Evolutionary conservation across 2,113 vertebrate species (phyloP), one percentile per base, ranked within the genome.

Genomic region (Aleadryas rufinucha): DNA sequence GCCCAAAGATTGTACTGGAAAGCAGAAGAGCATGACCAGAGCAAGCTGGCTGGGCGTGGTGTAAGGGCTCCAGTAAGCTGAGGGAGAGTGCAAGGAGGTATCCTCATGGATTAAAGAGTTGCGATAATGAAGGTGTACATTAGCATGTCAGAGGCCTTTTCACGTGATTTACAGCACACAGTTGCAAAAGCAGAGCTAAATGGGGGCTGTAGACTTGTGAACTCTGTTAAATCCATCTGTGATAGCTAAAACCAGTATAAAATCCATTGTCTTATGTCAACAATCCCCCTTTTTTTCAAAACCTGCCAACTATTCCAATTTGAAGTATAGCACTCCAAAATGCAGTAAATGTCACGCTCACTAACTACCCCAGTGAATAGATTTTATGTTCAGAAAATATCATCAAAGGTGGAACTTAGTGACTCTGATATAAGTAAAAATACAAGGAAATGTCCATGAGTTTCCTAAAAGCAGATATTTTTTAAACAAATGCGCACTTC

Each of bases 31-130:
- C 3, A 11, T 0, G 1, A 78, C 23, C 39, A 74, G 65, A 75
- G 8, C 0, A 0, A 63, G 49, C 16, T 31, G 50, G 6, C 37
- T 28, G 33, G 11, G 21, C 20, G 13, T 0, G 3, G 44, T 37
- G 9, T 27, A 28, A 4, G 28, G 44, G 23, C 47, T 64, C 13
- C 49, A 18, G 26, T 2, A 19, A 65, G 4, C 33, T 22, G 26
- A 53, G 20, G 28, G 26, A 53, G 13, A 63, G 15, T 13, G 24
- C 24, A 28, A 44, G 39, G 57, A 90, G 21, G 16, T 33, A 27
- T 23, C 50, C 42, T 59, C 18, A 27, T 39, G 27, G 16, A 11
- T 16, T 56, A 70, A 74, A 89, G 47, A 71, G 33, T 2, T 0
- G 1, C 28, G 39, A 31, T 7, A 56, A 22, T 52, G 45, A 57